Base-by-base conservation (phyloP, 2,888 invertebrate genomes). In the Dorcus hopei region DNA sequence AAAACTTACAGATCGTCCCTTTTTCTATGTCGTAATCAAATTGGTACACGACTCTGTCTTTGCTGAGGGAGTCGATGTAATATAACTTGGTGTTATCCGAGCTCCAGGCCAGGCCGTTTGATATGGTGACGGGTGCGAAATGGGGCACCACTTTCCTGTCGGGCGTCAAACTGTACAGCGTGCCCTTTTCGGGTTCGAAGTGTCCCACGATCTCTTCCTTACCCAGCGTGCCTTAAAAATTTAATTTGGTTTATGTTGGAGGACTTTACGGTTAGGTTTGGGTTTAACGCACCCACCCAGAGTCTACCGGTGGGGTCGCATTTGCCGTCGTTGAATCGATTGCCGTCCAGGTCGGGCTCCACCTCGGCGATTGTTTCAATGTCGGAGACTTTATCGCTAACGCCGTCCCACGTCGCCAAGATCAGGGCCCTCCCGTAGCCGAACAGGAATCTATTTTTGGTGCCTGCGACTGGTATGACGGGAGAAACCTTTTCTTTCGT, bases 41-140 rank as follows among this genome's bases (percentile, higher is more conserved):
- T 64, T 85, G 83, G 65, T 87, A 82, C 16, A 91, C 83, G 61
- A 84, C 81, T 62, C 83, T 80, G 86, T 86, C 42, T 14, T 14
- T 14, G 14, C 14, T 14, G 14, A 85, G 81, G 2, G 90, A 88
- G 77, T 92, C 91, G 0, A 88, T 88, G 74, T 83, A 91, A 77
- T 88, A 91, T 80, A 93, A 87, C 23, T 85, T 86, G 55, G 82
- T 84, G 63, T 81, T 79, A 52, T 83, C 79, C 6, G 81, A 74
- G 69, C 88, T 87, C 91, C 92, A 93, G 54, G 89, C 87, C 40
- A 93, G 78, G 0, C 93, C 93, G 77, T 93, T 93, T 38, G 90
- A 86, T 65, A 91, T 85, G 65, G 85, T 84, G 16, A 90, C 67
- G 61, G 71, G 69, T 3, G 66, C 68, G 43, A 76, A 60, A 59